Conservation (phyloP, 2,113 vertebrate genomes). For the Piaya cayana region DNA sequence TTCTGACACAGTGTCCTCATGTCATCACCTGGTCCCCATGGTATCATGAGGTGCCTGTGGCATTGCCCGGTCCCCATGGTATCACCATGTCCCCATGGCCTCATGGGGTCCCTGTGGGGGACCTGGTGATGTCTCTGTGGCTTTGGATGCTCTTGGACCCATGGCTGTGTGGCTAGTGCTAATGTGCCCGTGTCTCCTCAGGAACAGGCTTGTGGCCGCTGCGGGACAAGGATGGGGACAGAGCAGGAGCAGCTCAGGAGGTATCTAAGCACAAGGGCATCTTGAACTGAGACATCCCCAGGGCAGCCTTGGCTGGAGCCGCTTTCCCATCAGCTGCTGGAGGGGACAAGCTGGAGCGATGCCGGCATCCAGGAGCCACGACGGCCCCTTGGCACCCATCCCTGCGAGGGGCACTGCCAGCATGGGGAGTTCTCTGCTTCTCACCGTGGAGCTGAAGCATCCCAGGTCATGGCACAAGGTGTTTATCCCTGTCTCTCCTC, state of each 20-base stretch:
- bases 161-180: not conserved
- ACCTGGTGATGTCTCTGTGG: no score
- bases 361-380: not conserved
- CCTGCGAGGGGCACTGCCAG: not conserved
- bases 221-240: accelerated
- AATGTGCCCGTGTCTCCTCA: not conserved
- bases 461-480: not conserved
- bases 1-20: not conserved
- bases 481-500: not conserved
- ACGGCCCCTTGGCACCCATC: not conserved
- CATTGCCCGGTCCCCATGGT: no score
- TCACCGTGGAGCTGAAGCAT: accelerated
- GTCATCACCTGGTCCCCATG: not conserved
- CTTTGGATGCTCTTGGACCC: accelerated
- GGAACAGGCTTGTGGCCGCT: not conserved
- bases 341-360: not conserved
- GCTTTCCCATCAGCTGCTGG: not conserved
- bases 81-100: accelerated
- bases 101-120: no score
- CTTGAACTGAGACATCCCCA: not conserved
- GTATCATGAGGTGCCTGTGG: not conserved
- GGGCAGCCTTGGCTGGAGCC: not conserved
- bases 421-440: not conserved
- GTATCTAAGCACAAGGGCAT: not conserved
- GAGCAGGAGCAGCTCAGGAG: no score